Conservation (phyloP, 2,888 invertebrate genomes). For the Lasius platythorax region DNA sequence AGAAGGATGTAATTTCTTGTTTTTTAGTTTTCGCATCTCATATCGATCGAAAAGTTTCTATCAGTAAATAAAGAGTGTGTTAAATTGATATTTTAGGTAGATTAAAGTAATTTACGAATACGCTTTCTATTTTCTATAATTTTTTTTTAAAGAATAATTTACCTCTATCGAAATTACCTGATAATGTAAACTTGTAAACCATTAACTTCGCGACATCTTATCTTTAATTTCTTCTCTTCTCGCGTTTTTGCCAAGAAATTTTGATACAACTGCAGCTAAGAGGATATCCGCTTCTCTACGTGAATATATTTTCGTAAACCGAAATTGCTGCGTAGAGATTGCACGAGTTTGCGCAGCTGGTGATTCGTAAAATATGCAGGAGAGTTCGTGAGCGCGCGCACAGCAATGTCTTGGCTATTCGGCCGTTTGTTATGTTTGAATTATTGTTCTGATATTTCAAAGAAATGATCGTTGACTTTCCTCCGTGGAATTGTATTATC, state of each 20-base stretch:
- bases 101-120: background rate
- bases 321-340: conserved; percentile 33
- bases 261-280: conserved; percentile 18
- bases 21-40: background rate
- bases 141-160: background rate
- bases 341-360: conserved; percentile 44
- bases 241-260: background rate
- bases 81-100: background rate
- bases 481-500: conserved; percentile 31
- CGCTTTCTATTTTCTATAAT: background rate
- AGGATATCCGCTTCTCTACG: conserved; percentile 11
- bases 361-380: conserved; percentile 52
- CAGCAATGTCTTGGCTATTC: conserved; percentile 44
- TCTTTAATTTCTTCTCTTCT: background rate
- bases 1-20: background rate
- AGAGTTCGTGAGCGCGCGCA: conserved; percentile 34
- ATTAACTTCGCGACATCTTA: background rate
- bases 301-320: conserved; percentile 49
- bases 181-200: background rate
- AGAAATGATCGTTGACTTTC: conserved; percentile 40
- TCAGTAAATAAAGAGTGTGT: background rate
- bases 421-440: conserved; percentile 51
- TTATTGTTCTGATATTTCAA: conserved; percentile 51
- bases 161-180: background rate
- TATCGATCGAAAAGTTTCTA: background rate